Evolutionary conservation across 1,140 invertebrate species (phyloP), one percentile per base, ranked within the genome.

Genomic region (Glossosoma conforme): DNA sequence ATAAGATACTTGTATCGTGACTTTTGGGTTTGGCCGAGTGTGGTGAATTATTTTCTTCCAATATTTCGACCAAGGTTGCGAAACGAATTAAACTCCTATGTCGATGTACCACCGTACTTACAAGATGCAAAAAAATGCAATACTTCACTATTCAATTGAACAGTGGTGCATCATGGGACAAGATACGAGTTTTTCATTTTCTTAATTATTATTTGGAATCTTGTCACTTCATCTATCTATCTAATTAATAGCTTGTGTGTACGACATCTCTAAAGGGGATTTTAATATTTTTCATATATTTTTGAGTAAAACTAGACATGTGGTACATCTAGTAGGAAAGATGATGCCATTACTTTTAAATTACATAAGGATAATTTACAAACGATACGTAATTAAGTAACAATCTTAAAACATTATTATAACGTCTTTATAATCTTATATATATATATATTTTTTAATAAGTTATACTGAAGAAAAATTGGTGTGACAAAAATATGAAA

Each of bases 371-470:
- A 30, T 30, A 30, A 9, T 9, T 14, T 40, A 18, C 20, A 24
- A 45, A 45, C 44, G 33, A 45, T 33, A 5, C 4, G 22, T 30
- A 40, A 6, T 48, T 15, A 37, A 28, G 40, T 33, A 52, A 52
- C 49, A 52, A 52, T 32, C 49, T 44, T 52, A 52, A 52, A 52
- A 44, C 28, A 52, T 52, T 52, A 44, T 44, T 44, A 18, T 44
- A 52, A 52, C 42, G 30, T 37, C 28, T 20, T 51, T 51, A 43
- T 14, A 10, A 40, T 49, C 32, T 33, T 15, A 3, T 33, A 13
- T 13, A 3, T 33, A 13, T 33, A 33, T 8, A 28, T 28, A n/a
- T 28, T 8, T n/a, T 28, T 6, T 28, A 28, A 6, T 8, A 28
- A 28, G 25, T 28, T 28, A 28, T n/a, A n/a, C 6, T 28, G 25